phyloP scores from a whole-genome alignment of 2,113 vertebrate species.

The Sinocyclocheilus anshuiensis region DNA sequence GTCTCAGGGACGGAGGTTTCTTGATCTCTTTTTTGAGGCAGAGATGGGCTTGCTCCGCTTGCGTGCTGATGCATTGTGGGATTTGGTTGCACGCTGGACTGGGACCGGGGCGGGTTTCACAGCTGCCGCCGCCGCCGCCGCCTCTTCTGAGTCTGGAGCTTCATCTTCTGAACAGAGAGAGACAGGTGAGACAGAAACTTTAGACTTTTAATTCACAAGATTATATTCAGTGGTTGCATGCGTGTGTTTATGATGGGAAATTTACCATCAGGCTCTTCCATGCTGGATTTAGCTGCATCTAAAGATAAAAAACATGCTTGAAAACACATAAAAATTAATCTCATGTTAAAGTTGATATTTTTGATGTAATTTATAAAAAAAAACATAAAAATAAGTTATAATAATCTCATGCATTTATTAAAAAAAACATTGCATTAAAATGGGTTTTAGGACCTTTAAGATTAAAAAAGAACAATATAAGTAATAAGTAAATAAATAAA shows the following conservation, averaged over 20 bases:
- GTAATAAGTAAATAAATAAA: too few relatives aligned
- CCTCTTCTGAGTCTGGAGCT: slow-evolving; percentile 67
- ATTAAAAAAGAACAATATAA: too few relatives aligned
- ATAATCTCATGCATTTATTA: too few relatives aligned
- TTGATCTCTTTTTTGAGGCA: slow-evolving; percentile 53
- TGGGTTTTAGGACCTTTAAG: too few relatives aligned
- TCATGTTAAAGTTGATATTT: too few relatives aligned
- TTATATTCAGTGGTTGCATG: not conserved
- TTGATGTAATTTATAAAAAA: too few relatives aligned
- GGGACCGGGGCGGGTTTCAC: slow-evolving; percentile 54
- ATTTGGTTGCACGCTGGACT: slow-evolving; percentile 49
- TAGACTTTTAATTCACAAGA: not conserved
- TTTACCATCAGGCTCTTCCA: slow-evolving; percentile 73
- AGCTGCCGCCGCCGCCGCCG: not conserved
- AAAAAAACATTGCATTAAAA: too few relatives aligned
- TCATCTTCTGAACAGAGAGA: slow-evolving; percentile 60
- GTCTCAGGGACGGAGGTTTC: slow-evolving; percentile 47
- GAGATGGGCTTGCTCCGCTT: slow-evolving; percentile 43
- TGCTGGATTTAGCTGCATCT: slow-evolving; percentile 63
- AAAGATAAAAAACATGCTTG: not conserved
- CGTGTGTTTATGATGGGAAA: not conserved
- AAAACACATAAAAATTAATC: too few relatives aligned
- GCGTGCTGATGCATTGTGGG: slow-evolving; percentile 50
- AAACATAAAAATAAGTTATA: too few relatives aligned
- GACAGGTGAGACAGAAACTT: not conserved